Conservation (phyloP, 2,113 vertebrate species). For the Andinoacara biseriatus region DNA sequence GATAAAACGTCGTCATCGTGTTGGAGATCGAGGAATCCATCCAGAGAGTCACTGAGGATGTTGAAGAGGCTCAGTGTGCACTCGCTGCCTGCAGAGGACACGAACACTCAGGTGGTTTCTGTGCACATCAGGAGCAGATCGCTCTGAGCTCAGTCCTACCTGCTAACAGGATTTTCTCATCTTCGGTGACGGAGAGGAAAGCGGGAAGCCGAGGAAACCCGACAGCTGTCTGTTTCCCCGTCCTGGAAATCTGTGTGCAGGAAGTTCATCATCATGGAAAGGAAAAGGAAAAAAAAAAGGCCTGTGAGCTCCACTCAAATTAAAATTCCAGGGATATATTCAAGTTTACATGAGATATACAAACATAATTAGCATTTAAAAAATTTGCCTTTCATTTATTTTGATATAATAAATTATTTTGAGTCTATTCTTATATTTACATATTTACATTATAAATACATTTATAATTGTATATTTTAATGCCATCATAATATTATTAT, state of each 20-base stretch:
- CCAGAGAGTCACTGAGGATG: conserved; percentile 63
- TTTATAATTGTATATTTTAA: too few relatives aligned
- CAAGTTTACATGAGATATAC: neutral
- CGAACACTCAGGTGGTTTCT: neutral
- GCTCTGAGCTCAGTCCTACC: conserved; percentile 64
- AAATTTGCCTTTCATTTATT: too few relatives aligned
- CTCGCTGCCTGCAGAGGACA: conserved; percentile 75
- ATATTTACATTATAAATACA: too few relatives aligned
- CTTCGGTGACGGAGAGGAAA: conserved; percentile 76
- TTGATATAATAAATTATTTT: too few relatives aligned
- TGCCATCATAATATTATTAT: too few relatives aligned
- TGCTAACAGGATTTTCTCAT: conserved; percentile 82
- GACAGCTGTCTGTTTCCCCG: conserved; percentile 49
- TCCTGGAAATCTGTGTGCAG: conserved; percentile 73
- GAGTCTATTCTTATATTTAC: too few relatives aligned
- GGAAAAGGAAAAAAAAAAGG: neutral
- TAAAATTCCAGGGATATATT: neutral
- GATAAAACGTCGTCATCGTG: conserved; percentile 77
- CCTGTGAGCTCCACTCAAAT: neutral
- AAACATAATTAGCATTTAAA: neutral
- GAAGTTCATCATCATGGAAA: neutral
- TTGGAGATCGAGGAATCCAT: conserved; percentile 71
- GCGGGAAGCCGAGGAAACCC: conserved; percentile 76
- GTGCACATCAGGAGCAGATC: neutral
- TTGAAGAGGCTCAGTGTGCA: conserved; percentile 71